Evolutionary conservation across 2,113 vertebrate genomes (phyloP).

Genomic region (Apteryx owenii): DNA sequence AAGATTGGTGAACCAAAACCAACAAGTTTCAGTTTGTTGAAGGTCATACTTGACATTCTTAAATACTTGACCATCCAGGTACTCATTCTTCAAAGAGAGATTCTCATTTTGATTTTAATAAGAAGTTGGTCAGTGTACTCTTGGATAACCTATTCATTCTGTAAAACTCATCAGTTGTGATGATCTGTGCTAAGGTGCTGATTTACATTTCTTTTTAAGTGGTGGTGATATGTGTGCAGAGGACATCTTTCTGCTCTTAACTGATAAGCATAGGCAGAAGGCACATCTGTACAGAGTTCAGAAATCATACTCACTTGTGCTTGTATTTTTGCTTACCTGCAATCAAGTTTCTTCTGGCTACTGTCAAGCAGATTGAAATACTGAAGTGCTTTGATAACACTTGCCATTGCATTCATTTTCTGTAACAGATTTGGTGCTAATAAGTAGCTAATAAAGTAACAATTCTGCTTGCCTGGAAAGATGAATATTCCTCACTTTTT

Average conservation of each 20-base stretch:
- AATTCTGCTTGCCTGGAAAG: neutral
- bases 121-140: neutral
- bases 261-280: neutral
- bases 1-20: neutral
- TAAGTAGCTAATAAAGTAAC: neutral
- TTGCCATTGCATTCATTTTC: neutral
- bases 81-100: neutral
- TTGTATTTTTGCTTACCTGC: neutral
- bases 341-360: neutral
- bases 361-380: neutral
- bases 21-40: neutral
- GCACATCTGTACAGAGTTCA: neutral
- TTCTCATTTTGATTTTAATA: neutral
- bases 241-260: neutral
- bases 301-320: accelerated
- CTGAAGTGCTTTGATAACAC: neutral
- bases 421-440: neutral
- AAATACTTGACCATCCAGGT: neutral
- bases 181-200: neutral
- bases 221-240: neutral
- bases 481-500: neutral
- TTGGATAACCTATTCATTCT: neutral
- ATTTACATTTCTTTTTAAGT: neutral
- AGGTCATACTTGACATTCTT: neutral
- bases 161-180: neutral